Percentiles rank a stretch among this genome's conserved stretches.
These are phyloP conservation scores for Danio aesculapii DNA, from an alignment of 2,797 vertebrate species.

Conservation along the genomic window DNA sequence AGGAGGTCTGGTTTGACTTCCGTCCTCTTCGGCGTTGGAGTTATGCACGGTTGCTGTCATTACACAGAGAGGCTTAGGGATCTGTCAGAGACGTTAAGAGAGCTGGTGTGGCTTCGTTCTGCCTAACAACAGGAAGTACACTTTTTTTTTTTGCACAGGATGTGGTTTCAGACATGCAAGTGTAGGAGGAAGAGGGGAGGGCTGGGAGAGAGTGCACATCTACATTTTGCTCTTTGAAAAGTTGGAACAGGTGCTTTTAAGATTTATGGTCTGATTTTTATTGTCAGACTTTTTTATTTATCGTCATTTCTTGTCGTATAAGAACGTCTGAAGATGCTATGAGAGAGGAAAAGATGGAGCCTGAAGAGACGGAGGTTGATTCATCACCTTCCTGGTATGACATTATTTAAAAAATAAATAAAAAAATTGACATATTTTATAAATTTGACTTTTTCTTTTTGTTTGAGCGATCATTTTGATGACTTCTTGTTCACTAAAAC, in stretches of 20 bases:
- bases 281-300: constrained; percentile 18
- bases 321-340: constrained; percentile 66
- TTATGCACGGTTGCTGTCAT: neutral
- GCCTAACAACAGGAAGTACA: constrained; percentile 64
- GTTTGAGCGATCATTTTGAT: neutral
- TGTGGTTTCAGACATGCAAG: constrained; percentile 64
- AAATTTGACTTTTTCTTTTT: neutral
- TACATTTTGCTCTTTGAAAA: constrained; percentile 41
- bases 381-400: constrained; percentile 78
- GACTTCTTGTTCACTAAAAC: neutral
- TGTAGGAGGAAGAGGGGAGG: constrained; percentile 66
- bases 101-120: constrained; percentile 40
- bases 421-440: neutral
- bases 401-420: neutral
- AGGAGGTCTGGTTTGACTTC: constrained; percentile 34
- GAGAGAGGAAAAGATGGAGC: constrained; percentile 74
- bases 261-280: constrained; percentile 26
- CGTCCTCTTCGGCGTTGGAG: constrained; percentile 7
- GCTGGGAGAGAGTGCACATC: constrained; percentile 44
- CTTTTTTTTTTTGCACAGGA: constrained; percentile 62
- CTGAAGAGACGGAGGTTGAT: constrained; percentile 71
- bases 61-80: neutral
- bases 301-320: neutral
- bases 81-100: constrained; percentile 14
- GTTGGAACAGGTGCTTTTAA: constrained; percentile 53